Conservation (phyloP, 2,888 invertebrate genomes). For the Alsophila aescularia region DNA sequence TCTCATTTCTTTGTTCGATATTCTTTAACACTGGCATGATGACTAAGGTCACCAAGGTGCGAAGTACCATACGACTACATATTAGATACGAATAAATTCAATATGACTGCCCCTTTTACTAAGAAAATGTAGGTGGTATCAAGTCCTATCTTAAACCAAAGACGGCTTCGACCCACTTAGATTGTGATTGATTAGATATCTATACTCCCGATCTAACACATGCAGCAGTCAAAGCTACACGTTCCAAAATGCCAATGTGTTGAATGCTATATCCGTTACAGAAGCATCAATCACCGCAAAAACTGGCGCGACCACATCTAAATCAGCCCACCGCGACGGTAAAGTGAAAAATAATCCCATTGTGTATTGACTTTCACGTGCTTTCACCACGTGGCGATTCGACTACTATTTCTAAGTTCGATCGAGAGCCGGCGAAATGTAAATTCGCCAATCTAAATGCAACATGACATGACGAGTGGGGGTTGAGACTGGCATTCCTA, state of each 20-base stretch:
- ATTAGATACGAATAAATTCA: too few relatives aligned
- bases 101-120: too few relatives aligned
- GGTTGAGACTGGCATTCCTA: constrained; percentile 68
- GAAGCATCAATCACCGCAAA: constrained; percentile 44
- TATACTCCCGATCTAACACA: constrained; percentile 32
- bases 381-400: constrained; percentile 58
- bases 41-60: too few relatives aligned
- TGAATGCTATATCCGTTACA: constrained; percentile 40
- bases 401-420: constrained; percentile 48
- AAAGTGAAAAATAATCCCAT: constrained; percentile 44
- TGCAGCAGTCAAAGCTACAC: constrained; percentile 34
- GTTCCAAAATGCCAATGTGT: constrained; percentile 32
- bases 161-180: constrained; percentile 30
- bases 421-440: constrained; percentile 62
- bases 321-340: constrained; percentile 18
- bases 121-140: neutral
- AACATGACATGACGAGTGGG: constrained; percentile 72
- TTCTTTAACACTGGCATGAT: too few relatives aligned
- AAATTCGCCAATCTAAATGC: constrained; percentile 78
- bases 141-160: constrained; percentile 25
- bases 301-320: constrained; percentile 41
- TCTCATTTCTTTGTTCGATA: too few relatives aligned
- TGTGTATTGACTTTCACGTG: constrained; percentile 43
- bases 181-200: constrained; percentile 40
- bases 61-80: too few relatives aligned